Evolutionary conservation across 2,888 invertebrate genomes (phyloP).

Genomic region (Leptinotarsa tumamoca): DNA sequence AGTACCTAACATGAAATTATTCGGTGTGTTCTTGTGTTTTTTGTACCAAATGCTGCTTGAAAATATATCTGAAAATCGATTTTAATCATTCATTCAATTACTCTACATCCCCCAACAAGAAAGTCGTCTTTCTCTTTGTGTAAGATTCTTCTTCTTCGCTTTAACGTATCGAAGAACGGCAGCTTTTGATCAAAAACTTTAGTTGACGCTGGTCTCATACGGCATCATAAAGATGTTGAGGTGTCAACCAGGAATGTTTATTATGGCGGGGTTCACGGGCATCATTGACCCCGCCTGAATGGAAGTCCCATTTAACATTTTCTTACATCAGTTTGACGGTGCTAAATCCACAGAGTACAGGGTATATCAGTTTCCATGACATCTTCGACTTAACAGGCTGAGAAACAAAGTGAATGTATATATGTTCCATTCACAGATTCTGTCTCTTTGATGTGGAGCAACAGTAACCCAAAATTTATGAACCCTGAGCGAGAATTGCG

Average conservation of each 20-base stretch:
- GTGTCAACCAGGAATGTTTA: constrained; percentile 61
- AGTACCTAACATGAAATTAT: too few relatives aligned
- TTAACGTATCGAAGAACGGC: constrained; percentile 14
- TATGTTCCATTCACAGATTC: too few relatives aligned
- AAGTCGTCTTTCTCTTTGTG: neutral
- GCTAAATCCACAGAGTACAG: constrained; percentile 16
- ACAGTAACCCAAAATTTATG: too few relatives aligned
- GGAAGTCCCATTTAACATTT: constrained; percentile 47
- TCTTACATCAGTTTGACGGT: constrained; percentile 34
- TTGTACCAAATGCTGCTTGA: too few relatives aligned
- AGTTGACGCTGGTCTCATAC: constrained; percentile 60
- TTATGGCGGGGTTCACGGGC: constrained; percentile 61
- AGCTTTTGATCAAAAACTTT: constrained; percentile 59
- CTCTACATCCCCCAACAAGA: neutral
- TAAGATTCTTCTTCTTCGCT: neutral
- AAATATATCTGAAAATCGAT: neutral
- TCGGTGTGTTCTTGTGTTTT: too few relatives aligned
- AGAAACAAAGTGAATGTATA: too few relatives aligned
- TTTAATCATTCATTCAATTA: neutral
- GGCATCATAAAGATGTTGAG: constrained; percentile 63
- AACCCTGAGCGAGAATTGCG: too few relatives aligned
- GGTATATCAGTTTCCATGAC: neutral
- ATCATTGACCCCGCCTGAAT: constrained; percentile 51
- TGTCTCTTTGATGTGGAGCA: too few relatives aligned
- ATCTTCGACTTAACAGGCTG: neutral